phyloP scores from a whole-genome alignment of 2,888 invertebrate species.

The Bimastos eiseni region DNA sequence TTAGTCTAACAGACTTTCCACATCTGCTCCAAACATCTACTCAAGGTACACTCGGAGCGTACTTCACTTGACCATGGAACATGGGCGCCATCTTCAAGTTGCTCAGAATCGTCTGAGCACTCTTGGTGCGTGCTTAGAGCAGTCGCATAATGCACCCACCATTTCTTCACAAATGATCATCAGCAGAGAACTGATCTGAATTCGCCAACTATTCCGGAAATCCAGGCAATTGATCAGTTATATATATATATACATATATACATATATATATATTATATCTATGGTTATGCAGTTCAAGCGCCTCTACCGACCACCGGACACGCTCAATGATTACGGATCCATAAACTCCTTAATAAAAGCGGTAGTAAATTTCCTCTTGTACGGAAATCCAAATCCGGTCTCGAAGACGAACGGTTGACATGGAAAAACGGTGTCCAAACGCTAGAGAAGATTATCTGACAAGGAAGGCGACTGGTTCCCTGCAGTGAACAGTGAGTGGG shows the following conservation, averaged over 20 bases:
- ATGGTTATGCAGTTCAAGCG: not conserved
- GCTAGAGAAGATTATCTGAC: not conserved
- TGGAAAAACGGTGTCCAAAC: not conserved
- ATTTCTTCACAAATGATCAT: not conserved
- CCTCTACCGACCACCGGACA: not conserved
- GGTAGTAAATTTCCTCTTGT: not conserved
- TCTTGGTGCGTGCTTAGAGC: not conserved
- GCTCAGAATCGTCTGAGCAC: not conserved
- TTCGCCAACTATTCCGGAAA: not conserved
- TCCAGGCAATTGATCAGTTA: constrained; percentile 13
- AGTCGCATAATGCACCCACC: not conserved
- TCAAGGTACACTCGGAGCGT: not conserved
- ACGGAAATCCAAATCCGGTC: not conserved
- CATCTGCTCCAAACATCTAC: not conserved
- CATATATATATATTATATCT: too few relatives aligned
- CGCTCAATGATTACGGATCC: not conserved
- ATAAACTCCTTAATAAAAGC: not conserved
- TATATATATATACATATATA: too few relatives aligned
- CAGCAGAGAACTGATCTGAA: not conserved
- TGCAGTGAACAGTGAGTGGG: too few relatives aligned
- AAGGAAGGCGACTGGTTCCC: not conserved
- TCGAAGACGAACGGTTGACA: not conserved
- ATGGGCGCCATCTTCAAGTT: not conserved
- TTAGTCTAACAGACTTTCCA: too few relatives aligned
- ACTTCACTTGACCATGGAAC: not conserved